Conservation (phyloP, 1,140 invertebrate genomes). For the Branchinecta lindahli region DNA sequence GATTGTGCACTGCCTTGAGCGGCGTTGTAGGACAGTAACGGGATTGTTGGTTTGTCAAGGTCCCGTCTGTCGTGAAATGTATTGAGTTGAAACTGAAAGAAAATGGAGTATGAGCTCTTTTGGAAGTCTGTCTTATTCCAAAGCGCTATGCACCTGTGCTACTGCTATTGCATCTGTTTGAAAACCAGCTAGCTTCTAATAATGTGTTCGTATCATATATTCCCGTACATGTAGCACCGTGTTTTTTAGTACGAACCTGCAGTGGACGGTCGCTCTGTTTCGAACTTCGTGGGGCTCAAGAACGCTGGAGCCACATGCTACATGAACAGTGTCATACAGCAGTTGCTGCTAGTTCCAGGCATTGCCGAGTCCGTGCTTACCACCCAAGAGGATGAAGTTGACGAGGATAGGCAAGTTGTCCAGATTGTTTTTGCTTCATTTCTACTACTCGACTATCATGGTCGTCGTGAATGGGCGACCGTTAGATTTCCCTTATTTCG, state of each 20-base stretch:
- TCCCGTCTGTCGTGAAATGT: too few relatives aligned
- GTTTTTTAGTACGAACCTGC: slow-evolving; percentile 35
- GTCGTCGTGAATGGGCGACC: too few relatives aligned
- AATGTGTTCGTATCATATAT: too few relatives aligned
- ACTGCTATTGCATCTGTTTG: too few relatives aligned
- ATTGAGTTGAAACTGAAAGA: not conserved
- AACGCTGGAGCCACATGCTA: slow-evolving; percentile 47
- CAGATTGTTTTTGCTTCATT: slow-evolving; percentile 8
- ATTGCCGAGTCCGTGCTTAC: slow-evolving; percentile 36
- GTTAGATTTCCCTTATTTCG: too few relatives aligned
- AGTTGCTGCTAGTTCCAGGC: slow-evolving; percentile 39
- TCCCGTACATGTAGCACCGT: not conserved
- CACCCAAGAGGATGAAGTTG: slow-evolving; percentile 32
- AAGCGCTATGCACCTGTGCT: too few relatives aligned
- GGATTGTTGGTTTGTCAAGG: too few relatives aligned
- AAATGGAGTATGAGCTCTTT: not conserved
- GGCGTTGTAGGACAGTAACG: too few relatives aligned
- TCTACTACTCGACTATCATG: not conserved
- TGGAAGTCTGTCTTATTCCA: slow-evolving; percentile 11
- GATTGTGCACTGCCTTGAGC: too few relatives aligned
- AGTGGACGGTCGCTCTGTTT: slow-evolving; percentile 34
- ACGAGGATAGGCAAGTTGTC: slow-evolving; percentile 29
- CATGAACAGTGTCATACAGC: slow-evolving; percentile 45
- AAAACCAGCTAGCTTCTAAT: too few relatives aligned
- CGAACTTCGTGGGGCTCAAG: slow-evolving; percentile 42